Evolutionary conservation across 2,113 vertebrate species (phyloP).

Genomic region (Lepisosteus oculatus): DNA sequence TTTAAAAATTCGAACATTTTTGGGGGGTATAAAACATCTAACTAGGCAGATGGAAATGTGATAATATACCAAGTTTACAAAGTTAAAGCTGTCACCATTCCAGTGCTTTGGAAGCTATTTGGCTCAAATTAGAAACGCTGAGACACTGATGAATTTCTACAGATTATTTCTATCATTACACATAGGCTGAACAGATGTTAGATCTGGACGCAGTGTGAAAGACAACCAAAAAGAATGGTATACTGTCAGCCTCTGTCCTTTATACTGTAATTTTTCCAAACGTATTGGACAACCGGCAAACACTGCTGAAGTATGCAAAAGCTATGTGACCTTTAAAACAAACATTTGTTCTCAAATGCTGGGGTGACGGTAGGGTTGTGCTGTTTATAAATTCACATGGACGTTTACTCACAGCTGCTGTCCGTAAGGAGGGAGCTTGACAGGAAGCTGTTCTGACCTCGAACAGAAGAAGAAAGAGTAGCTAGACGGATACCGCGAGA

Average conservation of each 20-base stretch:
- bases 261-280: not conserved
- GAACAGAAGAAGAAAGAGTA: conserved; percentile 65
- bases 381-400: too few relatives aligned
- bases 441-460: conserved; percentile 50
- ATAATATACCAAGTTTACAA: too few relatives aligned
- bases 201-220: too few relatives aligned
- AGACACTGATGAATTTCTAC: too few relatives aligned
- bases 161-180: too few relatives aligned
- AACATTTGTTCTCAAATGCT: not conserved
- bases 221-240: not conserved
- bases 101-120: too few relatives aligned
- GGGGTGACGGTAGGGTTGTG: not conserved
- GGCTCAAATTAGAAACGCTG: too few relatives aligned
- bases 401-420: conserved; percentile 69
- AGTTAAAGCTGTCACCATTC: too few relatives aligned
- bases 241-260: not conserved
- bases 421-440: conserved; percentile 64
- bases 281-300: not conserved
- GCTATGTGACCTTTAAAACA: not conserved
- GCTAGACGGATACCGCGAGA: conserved; percentile 53
- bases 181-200: too few relatives aligned
- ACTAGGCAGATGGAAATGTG: too few relatives aligned
- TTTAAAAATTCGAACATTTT: too few relatives aligned
- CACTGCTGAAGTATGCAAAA: not conserved
- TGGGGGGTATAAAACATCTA: too few relatives aligned